Percentiles rank a stretch among this genome's conserved stretches.
phyloP scores from a whole-genome alignment of 2,888 invertebrate species.

The Ceratothoa steindachneri region DNA sequence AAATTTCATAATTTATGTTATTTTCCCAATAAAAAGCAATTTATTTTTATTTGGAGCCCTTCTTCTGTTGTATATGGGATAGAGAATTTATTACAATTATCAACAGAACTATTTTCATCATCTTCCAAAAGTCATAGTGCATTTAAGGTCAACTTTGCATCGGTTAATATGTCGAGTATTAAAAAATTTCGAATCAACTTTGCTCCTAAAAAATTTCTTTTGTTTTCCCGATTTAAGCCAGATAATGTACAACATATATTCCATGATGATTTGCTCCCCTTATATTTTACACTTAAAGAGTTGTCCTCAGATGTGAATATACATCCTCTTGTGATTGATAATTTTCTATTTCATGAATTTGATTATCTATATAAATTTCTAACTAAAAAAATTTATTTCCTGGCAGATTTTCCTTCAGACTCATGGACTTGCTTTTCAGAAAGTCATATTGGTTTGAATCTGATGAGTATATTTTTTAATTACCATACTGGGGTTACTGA shows the following conservation, averaged over 20 bases:
- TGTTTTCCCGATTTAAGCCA: slow-evolving; percentile 30
- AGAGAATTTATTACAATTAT: slow-evolving; percentile 5
- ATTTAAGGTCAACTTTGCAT: slow-evolving; percentile 10
- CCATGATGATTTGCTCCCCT: slow-evolving; percentile 35
- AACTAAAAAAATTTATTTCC: slow-evolving; percentile 8
- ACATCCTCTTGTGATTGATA: slow-evolving; percentile 26
- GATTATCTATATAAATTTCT: slow-evolving; percentile 18
- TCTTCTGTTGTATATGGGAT: slow-evolving; percentile 25
- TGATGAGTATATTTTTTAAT: slow-evolving; percentile 27
- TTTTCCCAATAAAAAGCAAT: slow-evolving; percentile 2
- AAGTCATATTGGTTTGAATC: slow-evolving; percentile 27
- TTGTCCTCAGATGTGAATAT: slow-evolving; percentile 7
- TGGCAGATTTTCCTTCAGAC: slow-evolving; percentile 13
- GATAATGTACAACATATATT: slow-evolving; percentile 33
- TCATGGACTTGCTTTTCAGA: slow-evolving; percentile 22
- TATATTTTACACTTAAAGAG: slow-evolving; percentile 25
- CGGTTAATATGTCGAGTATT: neutral
- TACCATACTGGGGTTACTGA: slow-evolving; percentile 22
- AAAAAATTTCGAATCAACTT: neutral
- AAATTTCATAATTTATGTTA: slow-evolving; percentile 25
- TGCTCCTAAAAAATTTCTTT: slow-evolving; percentile 6
- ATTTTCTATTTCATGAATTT: neutral
- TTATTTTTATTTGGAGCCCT: slow-evolving; percentile 22
- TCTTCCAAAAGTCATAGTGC: slow-evolving; percentile 28
- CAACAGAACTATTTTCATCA: slow-evolving; percentile 17